Conservation (phyloP, 2,797 vertebrate genomes). For the Eulemur coronatus region DNA sequence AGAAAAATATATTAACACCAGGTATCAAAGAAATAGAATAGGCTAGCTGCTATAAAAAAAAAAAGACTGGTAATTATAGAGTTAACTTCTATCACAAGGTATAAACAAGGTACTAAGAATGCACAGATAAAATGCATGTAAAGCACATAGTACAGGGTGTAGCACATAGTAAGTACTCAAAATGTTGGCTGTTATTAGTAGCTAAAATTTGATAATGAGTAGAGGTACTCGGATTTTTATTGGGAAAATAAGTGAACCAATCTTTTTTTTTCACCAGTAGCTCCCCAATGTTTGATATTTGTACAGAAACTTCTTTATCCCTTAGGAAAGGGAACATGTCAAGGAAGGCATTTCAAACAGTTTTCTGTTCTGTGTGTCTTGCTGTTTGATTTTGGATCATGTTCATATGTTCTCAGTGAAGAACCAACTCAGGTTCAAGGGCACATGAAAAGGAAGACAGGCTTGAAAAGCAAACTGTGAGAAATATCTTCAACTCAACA, state of each 20-base stretch:
- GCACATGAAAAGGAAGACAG: not conserved
- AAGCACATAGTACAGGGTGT: not conserved
- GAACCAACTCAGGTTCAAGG: not conserved
- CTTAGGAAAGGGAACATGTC: not conserved
- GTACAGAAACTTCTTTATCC: not conserved
- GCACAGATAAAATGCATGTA: not conserved
- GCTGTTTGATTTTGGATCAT: not conserved
- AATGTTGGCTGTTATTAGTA: not conserved
- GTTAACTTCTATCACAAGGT: not conserved
- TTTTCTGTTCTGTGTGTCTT: not conserved
- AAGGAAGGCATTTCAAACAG: not conserved
- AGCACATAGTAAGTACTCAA: not conserved
- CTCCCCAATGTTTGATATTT: not conserved
- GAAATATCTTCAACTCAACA: not conserved
- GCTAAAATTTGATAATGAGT: not conserved
- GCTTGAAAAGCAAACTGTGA: not conserved
- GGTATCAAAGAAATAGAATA: not conserved
- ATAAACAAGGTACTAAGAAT: not conserved
- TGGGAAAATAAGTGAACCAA: not conserved
- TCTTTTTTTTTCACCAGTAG: not conserved
- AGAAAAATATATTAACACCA: not conserved
- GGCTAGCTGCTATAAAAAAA: not conserved
- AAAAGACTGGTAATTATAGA: not conserved
- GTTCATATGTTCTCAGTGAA: not conserved
- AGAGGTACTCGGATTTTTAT: not conserved